Percentiles rank a stretch among this genome's conserved stretches.
Conservation (phyloP, 1,140 invertebrate species). For the Daktulosphaira vitifoliae region DNA sequence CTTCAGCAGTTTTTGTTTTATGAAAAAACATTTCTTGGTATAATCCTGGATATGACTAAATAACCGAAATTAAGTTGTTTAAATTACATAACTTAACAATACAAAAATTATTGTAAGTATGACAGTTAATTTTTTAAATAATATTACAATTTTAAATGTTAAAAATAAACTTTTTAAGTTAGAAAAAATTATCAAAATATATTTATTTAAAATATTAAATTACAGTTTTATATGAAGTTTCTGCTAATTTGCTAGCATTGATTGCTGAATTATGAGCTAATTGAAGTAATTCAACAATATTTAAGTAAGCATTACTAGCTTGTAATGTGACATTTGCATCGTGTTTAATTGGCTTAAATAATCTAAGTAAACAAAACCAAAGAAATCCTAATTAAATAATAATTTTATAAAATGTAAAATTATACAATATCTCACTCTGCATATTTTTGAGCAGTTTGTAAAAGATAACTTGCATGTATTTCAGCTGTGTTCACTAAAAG, state of each 20-base stretch:
- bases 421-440: constrained; percentile 45
- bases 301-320: constrained; percentile 72
- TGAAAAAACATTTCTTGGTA: constrained; percentile 27
- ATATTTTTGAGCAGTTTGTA: constrained; percentile 54
- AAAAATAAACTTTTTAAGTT: too few species aligned
- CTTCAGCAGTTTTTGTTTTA: constrained; percentile 41
- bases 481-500: constrained; percentile 54
- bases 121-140: too few species aligned
- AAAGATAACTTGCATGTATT: constrained; percentile 56
- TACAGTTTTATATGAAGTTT: constrained; percentile 12
- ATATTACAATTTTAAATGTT: too few species aligned
- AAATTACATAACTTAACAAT: too few species aligned
- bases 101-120: too few species aligned
- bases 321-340: constrained; percentile 60
- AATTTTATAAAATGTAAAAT: constrained; percentile 13
- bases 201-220: background rate
- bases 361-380: constrained; percentile 42
- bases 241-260: constrained; percentile 55
- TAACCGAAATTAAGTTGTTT: background rate
- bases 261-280: constrained; percentile 53
- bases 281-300: constrained; percentile 60
- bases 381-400: background rate
- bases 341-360: constrained; percentile 58
- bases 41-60: constrained; percentile 12
- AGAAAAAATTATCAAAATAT: background rate